A percentile compares a stretch with the other conserved stretches of the same genome.
Conservation (phyloP, 2,888 invertebrate species). For the Luffia ferchaultella region DNA sequence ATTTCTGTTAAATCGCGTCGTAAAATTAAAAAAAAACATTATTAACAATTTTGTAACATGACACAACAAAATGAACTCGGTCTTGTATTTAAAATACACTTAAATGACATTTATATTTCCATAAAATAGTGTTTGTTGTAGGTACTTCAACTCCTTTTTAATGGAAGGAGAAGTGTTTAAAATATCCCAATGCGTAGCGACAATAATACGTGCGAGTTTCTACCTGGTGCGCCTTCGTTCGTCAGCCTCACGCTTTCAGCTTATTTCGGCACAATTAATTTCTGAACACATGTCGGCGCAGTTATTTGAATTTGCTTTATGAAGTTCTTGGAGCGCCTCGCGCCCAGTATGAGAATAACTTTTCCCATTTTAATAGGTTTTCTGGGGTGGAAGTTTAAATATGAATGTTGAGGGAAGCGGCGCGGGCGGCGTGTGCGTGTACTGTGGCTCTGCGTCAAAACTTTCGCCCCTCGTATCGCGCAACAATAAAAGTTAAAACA, state of each 20-base stretch:
- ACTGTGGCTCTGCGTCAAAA: conserved; percentile 18
- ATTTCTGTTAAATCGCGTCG: no score
- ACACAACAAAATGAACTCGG: no score
- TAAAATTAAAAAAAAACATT: no score
- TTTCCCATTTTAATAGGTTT: conserved; percentile 62
- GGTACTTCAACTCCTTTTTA: no score
- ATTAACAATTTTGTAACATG: no score
- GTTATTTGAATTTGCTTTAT: neutral
- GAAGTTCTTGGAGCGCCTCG: neutral
- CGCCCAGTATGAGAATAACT: conserved; percentile 42
- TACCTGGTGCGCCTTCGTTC: neutral
- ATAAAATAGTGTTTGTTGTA: no score
- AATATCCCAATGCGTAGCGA: no score
- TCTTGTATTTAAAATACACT: no score
- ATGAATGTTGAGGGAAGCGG: conserved; percentile 61
- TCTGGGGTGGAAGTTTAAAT: conserved; percentile 58
- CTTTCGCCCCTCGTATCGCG: conserved; percentile 47
- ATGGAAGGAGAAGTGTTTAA: no score
- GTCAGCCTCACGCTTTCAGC: no score
- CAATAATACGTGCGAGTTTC: no score
- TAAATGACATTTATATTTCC: no score
- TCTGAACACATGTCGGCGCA: neutral
- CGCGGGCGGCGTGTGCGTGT: conserved; percentile 49
- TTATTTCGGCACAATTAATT: neutral
- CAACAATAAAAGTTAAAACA: conserved; percentile 62